phyloP scores from a whole-genome alignment of 2,113 vertebrate genomes.

The Phaethon lepturus region DNA sequence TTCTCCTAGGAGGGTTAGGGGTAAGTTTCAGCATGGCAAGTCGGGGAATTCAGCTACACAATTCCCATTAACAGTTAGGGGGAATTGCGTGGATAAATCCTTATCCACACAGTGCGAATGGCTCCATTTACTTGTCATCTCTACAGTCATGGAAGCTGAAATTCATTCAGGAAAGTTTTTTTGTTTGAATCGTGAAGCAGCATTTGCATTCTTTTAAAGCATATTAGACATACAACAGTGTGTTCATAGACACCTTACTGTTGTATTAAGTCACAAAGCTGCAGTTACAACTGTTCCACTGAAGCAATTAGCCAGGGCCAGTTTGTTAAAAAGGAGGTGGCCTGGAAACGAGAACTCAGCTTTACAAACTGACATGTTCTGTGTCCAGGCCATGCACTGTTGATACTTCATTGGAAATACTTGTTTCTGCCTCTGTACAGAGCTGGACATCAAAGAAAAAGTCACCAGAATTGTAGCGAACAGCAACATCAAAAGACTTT shows the following conservation, averaged over 20 bases:
- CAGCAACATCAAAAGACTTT: neutral
- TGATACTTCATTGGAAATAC: neutral
- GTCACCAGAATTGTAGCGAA: neutral
- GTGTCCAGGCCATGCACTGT: neutral
- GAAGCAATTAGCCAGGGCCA: neutral
- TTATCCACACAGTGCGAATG: neutral
- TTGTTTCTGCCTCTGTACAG: neutral
- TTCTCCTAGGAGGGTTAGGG: conserved; percentile 51
- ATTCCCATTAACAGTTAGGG: neutral
- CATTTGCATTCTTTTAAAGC: neutral
- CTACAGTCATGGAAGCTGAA: neutral
- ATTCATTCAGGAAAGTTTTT: neutral
- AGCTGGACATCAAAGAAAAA: neutral
- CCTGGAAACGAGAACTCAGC: neutral
- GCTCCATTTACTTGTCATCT: conserved; percentile 21
- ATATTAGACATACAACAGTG: neutral
- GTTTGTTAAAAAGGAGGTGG: neutral
- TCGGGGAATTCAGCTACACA: neutral
- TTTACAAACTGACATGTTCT: neutral
- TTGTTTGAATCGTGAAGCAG: neutral
- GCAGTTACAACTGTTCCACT: neutral
- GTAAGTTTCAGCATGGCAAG: neutral
- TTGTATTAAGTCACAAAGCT: neutral
- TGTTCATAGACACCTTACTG: neutral
- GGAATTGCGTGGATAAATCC: neutral